A percentile compares a stretch with the other conserved stretches of the same genome.
These are phyloP conservation scores for Rapana venosa DNA, from an alignment of 2,888 invertebrate genomes.

Conservation along the genomic window DNA sequence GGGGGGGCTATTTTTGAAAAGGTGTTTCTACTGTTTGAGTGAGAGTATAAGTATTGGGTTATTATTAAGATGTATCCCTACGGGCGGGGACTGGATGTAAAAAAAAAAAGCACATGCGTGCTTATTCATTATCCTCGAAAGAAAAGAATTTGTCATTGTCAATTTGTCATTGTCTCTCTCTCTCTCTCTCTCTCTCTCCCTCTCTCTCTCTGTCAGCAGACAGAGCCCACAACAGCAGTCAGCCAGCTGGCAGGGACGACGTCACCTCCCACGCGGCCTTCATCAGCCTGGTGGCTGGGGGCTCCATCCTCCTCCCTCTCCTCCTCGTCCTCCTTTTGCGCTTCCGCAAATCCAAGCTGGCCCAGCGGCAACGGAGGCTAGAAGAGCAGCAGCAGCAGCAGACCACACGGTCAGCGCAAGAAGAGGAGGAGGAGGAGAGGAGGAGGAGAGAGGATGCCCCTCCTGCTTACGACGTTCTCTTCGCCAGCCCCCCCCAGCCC, in stretches of 20 bases:
- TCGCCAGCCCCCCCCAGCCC: slow-evolving; percentile 25
- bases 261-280: slow-evolving; percentile 51
- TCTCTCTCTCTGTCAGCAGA: too few species aligned
- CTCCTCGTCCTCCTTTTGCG: slow-evolving; percentile 52
- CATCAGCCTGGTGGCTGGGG: slow-evolving; percentile 52
- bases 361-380: slow-evolving; percentile 33
- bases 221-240: too few species aligned
- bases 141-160: too few species aligned
- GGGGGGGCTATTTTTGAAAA: too few species aligned
- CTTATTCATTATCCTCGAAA: too few species aligned
- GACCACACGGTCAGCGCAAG: not conserved
- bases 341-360: slow-evolving; percentile 48
- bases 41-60: too few species aligned
- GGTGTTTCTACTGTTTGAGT: too few species aligned
- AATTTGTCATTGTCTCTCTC: too few species aligned
- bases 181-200: too few species aligned
- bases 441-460: slow-evolving; percentile 42
- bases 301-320: slow-evolving; percentile 51
- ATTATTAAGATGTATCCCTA: too few species aligned
- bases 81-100: too few species aligned
- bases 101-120: too few species aligned
- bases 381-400: slow-evolving; percentile 10
- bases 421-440: not conserved
- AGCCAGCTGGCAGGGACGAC: not conserved
- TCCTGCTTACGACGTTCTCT: slow-evolving; percentile 53